Evolutionary conservation across 2,113 vertebrate species (phyloP), one percentile per base, ranked within the genome.

Genomic region (Peromyscus polionotus): DNA sequence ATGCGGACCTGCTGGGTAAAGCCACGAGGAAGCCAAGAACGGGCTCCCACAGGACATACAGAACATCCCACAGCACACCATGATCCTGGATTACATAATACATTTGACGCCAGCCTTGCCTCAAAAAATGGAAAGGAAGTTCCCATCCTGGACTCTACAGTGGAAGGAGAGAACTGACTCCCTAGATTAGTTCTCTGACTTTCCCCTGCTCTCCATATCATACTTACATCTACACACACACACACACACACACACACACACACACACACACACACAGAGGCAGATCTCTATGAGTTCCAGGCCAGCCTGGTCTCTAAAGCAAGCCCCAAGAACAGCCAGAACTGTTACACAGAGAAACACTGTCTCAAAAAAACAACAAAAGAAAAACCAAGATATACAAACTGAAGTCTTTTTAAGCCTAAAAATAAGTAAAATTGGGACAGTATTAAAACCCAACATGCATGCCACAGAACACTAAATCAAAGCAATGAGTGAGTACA

Each of bases 371-470:
- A 73, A 39, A 16, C 13, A 33, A 70, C 14, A 72, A 72, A n/a
- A 72, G 16, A 63, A 9, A 63, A 61, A 61, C 19, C 33, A 72
- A 72, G 1, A n/a, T 4, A 28, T 45, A 67, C 45, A 76, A 51
- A 92, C 59, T 79, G 28, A 39, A 31, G 19, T 80, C 39, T 75
- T 39, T 54, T 81, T 61, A 93, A 92, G 19, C 28, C 61, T 83
- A 24, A 92, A 93, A 81, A 61, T 59, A 91, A 20, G 48, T 87
- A 91, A 87, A 96, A 90, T 95, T 36, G 87, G 54, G 45, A 88
- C 51, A 13, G 24, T 72, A 68, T 92, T 84, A 91, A 95, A 94
- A 76, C 36, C 39, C 85, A 80, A 80, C 67, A 73, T 88, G 83
- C 85, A 85, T 88, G 45, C 31, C 57, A 94, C 24, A 59, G 73